Evolutionary conservation across 2,888 invertebrate genomes (phyloP), one percentile per base, ranked within the genome.

Genomic region (Dendrolimus houi): DNA sequence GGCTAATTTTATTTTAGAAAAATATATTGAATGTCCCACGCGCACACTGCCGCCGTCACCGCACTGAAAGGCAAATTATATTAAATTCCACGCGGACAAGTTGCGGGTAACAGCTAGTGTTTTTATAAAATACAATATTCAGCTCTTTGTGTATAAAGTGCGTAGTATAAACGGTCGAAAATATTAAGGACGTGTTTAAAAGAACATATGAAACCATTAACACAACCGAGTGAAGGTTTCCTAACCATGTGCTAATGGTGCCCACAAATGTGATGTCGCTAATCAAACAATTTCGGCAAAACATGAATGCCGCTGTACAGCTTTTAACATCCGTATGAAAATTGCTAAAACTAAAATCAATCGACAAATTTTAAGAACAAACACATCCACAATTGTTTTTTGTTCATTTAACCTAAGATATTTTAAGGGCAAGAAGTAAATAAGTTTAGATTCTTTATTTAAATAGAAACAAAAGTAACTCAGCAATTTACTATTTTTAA

Each of bases 271-370:
- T 67, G 65, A 70, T 68, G 75, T 70, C 71, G 80, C 81, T 85
- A 85, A 85, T 80, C 75, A 83, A 80, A 75, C 72, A 61, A 65
- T 73, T 77, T 78, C 69, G 74, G 74, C 76, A 75, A 76, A 72
- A 78, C 68, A 70, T 67, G 63, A 69, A 65, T 66, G 62, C 62
- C 64, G 68, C 60, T 64, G 67, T 60, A 56, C 59, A 61, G 70
- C 75, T 80, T 80, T 85, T 85, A 70, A 79, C 85, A 77, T 64
- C 58, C 60, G 76, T 58, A 69, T 76, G 83, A 84, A 77, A 83
- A 84, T 83, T 82, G 69, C 59, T 70, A 66, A 64, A 67, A 71
- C 68, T 71, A 59, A 56, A 59, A 62, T 57, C 59, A 65, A 54
- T 55, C 62, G 58, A 63, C 57, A 64, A 59, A 63, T 68, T 63